phyloP scores from a whole-genome alignment of 2,797 vertebrate genomes.

The Falco columbarius region DNA sequence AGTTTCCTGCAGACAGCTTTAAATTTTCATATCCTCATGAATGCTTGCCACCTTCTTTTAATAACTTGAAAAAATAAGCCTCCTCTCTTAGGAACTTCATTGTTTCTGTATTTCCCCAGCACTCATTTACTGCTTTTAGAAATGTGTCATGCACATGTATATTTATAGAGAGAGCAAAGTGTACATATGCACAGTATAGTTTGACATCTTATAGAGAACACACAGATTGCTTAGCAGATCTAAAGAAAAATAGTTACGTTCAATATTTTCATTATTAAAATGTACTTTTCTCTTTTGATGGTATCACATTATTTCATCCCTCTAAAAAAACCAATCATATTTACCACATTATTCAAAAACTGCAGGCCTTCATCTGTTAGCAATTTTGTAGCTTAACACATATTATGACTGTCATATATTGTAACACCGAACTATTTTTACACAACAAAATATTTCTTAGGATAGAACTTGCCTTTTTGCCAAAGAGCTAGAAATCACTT shows the following conservation, averaged over 20 bases:
- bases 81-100: constrained; percentile 70
- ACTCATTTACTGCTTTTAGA: constrained; percentile 61
- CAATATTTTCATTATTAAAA: constrained; percentile 63
- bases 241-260: constrained; percentile 61
- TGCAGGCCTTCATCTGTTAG: constrained; percentile 35
- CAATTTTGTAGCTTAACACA: background rate
- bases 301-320: constrained; percentile 10
- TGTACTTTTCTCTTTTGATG: constrained; percentile 28
- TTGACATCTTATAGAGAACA: constrained; percentile 66
- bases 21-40: constrained; percentile 76
- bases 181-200: constrained; percentile 46
- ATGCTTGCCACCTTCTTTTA: constrained; percentile 75
- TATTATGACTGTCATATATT: background rate
- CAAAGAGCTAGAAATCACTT: background rate
- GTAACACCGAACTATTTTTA: background rate
- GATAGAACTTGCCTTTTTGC: background rate
- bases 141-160: constrained; percentile 60
- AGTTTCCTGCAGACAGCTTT: constrained; percentile 75
- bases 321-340: background rate
- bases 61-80: constrained; percentile 74
- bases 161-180: constrained; percentile 70
- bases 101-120: constrained; percentile 65
- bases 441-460: background rate
- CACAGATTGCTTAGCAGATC: constrained; percentile 55
- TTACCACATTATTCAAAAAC: constrained; percentile 22